Evolutionary conservation across 2,113 vertebrate genomes (phyloP).

Genomic region (Suncus etruscus): DNA sequence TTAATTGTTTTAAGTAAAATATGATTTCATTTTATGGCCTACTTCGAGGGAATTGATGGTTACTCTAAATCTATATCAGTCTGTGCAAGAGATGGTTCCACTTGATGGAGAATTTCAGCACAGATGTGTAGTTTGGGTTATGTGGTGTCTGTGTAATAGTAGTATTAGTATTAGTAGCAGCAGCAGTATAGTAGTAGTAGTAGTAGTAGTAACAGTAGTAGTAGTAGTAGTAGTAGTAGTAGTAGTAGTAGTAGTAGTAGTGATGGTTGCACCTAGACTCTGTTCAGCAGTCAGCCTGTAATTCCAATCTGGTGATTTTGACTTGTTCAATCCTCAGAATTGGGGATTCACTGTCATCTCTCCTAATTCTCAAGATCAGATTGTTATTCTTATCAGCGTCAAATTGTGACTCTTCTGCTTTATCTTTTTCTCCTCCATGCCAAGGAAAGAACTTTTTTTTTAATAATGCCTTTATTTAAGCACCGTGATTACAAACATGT

Average conservation of each 20-base stretch:
- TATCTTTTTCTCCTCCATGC: neutral
- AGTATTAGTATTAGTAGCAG: too few species aligned
- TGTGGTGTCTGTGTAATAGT: neutral
- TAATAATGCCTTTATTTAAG: too few species aligned
- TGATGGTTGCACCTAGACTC: too few species aligned
- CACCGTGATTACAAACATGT: too few species aligned
- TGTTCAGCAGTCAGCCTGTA: neutral
- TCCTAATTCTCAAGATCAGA: neutral
- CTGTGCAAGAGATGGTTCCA: neutral
- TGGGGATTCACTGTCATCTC: neutral
- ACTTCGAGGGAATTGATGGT: neutral
- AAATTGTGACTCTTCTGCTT: neutral
- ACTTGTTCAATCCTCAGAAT: neutral
- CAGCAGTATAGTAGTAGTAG: too few species aligned
- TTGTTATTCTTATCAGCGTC: too few species aligned
- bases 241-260: too few species aligned
- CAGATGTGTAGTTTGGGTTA: neutral
- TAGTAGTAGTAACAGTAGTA: too few species aligned
- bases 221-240: too few species aligned
- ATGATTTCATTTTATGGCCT: neutral
- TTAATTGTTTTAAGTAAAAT: slow-evolving; percentile 15
- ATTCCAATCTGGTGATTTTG: accelerated
- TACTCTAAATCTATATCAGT: neutral
- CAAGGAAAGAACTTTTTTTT: neutral
- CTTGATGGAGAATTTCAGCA: neutral